Evolutionary conservation across 2,797 vertebrate genomes (phyloP).

Genomic region (Ispidina picta): DNA sequence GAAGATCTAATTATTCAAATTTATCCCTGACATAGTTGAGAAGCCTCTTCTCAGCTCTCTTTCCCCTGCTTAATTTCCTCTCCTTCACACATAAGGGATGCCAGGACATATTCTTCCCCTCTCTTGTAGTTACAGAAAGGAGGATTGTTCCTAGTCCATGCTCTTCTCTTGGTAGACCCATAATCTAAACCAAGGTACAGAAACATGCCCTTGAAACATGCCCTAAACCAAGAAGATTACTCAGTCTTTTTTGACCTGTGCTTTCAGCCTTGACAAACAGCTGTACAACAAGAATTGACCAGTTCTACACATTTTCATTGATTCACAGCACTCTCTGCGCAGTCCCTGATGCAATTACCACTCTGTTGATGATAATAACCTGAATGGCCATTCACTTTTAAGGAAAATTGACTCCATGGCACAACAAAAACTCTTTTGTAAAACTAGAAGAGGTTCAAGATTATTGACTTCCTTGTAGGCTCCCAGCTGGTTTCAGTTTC

Average conservation of each 20-base stretch:
- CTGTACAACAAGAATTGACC: background rate
- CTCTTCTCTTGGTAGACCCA: background rate
- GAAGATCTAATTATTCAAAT: background rate
- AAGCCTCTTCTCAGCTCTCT: background rate
- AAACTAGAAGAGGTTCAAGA: background rate
- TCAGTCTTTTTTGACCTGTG: background rate
- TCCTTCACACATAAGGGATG: background rate
- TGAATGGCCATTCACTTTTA: background rate
- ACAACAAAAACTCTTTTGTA: background rate
- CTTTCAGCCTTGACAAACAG: background rate
- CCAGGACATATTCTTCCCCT: background rate
- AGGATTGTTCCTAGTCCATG: background rate
- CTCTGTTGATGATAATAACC: background rate
- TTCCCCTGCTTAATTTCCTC: background rate
- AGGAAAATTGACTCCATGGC: background rate
- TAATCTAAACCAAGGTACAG: background rate
- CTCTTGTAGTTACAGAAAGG: background rate
- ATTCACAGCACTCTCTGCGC: background rate
- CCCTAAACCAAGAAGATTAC: background rate
- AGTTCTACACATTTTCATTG: background rate
- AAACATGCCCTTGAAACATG: background rate
- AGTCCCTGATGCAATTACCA: background rate
- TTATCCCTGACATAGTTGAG: background rate
- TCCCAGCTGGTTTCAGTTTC: background rate
- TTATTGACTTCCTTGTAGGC: background rate